Evolutionary conservation across 92 coral and sea anemone genomes (phyloP).

Genomic region (Epizoanthus illoricatus): DNA sequence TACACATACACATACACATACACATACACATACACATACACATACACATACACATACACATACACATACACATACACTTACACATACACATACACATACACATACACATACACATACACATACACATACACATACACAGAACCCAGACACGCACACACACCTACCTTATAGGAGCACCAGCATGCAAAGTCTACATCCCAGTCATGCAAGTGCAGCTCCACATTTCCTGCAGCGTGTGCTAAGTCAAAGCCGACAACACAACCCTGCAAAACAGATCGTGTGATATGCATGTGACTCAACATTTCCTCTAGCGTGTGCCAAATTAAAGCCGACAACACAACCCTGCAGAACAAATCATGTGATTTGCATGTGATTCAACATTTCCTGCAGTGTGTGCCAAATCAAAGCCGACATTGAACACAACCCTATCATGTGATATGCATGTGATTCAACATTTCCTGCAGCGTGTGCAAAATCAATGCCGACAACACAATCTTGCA

Average conservation of each 20-base stretch:
- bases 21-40: background rate
- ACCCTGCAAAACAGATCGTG: background rate
- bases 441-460: slow-evolving; percentile 76
- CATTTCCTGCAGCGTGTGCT: slow-evolving; percentile 98
- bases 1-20: background rate
- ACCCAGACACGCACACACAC: background rate
- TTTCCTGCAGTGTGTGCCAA: slow-evolving; percentile 95
- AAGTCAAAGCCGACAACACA: background rate
- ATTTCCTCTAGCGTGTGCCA: slow-evolving; percentile 96
- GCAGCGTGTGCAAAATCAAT: slow-evolving; percentile 93
- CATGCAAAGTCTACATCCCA: slow-evolving; percentile 99
- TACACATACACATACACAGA: slow-evolving; percentile 29
- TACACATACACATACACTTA: background rate
- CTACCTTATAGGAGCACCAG: slow-evolving; percentile 96
- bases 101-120: background rate
- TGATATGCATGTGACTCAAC: slow-evolving; percentile 48
- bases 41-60: slow-evolving; percentile 42
- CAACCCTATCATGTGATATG: slow-evolving; percentile 64
- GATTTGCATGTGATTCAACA: slow-evolving; percentile 49
- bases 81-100: background rate
- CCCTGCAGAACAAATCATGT: slow-evolving; percentile 52
- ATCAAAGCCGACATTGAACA: slow-evolving; percentile 87
- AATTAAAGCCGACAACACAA: slow-evolving; percentile 87
- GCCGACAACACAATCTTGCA: slow-evolving; percentile 90
- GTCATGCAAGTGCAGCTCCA: slow-evolving; percentile 83